Evolutionary conservation across 2,797 vertebrate genomes (phyloP), one percentile per base, ranked within the genome.

Genomic region (Melopsittacus undulatus): DNA sequence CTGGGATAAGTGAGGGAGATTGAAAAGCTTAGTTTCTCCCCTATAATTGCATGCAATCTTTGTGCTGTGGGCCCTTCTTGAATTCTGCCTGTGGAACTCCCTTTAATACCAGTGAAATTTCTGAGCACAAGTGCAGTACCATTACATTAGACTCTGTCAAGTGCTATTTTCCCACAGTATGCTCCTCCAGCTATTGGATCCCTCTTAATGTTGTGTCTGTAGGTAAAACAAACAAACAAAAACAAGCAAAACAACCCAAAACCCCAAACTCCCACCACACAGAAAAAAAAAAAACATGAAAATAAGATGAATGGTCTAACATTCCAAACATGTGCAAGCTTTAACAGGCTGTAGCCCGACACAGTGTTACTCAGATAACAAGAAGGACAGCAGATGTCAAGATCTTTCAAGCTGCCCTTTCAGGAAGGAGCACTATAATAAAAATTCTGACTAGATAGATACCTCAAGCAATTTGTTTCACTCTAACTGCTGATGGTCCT

Each of bases 11-110:
- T 0, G 0, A 76, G 76, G 40, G 63, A 49, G 66, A 74, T 70
- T 45, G 51, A 83, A 91, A 94, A 82, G 67, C n/a, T 82, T 67
- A 11, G 5, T 51, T 96, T 92, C 9, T 32, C 59, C 16, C 64
- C 59, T 70, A 4, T 73, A 87, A 91, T 46, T 26, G 18, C 52
- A 43, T 7, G 15, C 40, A 63, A 27, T 29, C 61, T 80, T 89
- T 72, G 69, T 45, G 5, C 10, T 56, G n/a, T 22, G 38, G 43
- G 27, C 17, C 32, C 36, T 84, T 48, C 1, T 0, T 22, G 34
- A 2, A 0, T 23, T 74, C 27, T 24, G 45, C 45, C 69, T 51
- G 51, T 36, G 70, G 54, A 90, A 73, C 32, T 79, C 56, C 24
- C 29, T 73, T 67, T 15, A 5, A 54, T 12, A 49, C 10, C 23